Evolutionary conservation across 1,140 invertebrate genomes (phyloP).

Genomic region (Scaptomyza graminum): DNA sequence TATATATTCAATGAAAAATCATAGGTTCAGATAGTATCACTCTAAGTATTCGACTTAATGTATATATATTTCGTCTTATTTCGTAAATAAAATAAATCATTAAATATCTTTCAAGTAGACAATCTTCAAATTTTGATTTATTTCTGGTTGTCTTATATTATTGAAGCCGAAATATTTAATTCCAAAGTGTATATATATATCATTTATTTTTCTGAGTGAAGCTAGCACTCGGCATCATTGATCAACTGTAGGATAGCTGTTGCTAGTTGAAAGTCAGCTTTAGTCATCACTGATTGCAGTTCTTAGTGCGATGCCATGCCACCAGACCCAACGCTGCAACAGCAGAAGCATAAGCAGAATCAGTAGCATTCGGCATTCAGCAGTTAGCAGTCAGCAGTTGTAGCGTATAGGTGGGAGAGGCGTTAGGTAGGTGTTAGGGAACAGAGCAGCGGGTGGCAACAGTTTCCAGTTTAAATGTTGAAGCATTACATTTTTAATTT

Average conservation of each 20-base stretch:
- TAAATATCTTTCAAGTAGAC: no score
- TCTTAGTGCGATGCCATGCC: conserved; percentile 66
- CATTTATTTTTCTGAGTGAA: background rate
- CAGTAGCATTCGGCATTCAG: conserved; percentile 37
- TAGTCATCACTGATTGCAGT: conserved; percentile 69
- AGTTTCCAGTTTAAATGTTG: conserved; percentile 71
- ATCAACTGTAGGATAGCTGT: conserved; percentile 48
- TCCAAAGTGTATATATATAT: background rate
- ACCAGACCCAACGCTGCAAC: conserved; percentile 26
- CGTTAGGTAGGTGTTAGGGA: no score
- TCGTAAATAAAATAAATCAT: no score
- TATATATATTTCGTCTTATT: no score
- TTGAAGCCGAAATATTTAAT: no score
- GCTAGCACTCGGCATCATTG: background rate
- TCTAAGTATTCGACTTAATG: no score
- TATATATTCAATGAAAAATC: no score
- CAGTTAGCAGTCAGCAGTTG: no score
- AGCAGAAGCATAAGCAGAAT: background rate
- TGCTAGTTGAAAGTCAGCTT: conserved; percentile 16
- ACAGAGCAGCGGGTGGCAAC: background rate
- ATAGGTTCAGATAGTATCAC: no score
- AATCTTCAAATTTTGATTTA: no score
- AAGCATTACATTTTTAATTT: conserved; percentile 82
- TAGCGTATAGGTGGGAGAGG: conserved; percentile 38
- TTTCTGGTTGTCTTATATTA: no score